Evolutionary conservation across 2,113 vertebrate genomes (phyloP).

Genomic region (Oreochromis niloticus): DNA sequence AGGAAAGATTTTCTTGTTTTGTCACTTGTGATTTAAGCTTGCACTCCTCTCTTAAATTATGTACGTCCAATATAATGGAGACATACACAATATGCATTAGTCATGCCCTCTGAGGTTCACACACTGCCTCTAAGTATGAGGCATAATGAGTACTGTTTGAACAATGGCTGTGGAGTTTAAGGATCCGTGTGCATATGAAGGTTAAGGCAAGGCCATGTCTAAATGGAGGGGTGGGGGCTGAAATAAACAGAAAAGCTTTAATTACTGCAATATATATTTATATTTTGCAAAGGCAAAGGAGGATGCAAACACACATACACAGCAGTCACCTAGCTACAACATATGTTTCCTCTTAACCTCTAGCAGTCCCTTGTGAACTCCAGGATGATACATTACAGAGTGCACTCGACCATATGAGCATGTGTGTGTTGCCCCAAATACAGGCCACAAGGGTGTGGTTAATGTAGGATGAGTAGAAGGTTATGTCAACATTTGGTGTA

Average conservation of each 20-base stretch:
- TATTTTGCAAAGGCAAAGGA: not conserved
- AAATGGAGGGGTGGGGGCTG: not conserved
- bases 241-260: not conserved
- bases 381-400: conserved; percentile 10
- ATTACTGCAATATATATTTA: not conserved
- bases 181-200: not conserved
- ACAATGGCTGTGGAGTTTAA: not conserved
- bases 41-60: not conserved
- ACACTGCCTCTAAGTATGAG: not conserved
- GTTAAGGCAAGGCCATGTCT: conserved; percentile 4
- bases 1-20: not conserved
- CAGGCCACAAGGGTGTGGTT: conserved; percentile 33
- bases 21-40: not conserved
- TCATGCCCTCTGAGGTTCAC: not conserved
- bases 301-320: not conserved
- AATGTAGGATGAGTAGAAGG: conserved; percentile 43
- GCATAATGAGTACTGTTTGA: not conserved
- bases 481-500: conserved; percentile 47
- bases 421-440: not conserved
- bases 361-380: conserved; percentile 5
- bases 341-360: conserved; percentile 13
- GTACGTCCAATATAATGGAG: not conserved
- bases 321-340: not conserved
- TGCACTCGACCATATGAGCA: conserved; percentile 17
- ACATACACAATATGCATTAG: not conserved